Conservation (phyloP, 2,888 invertebrate species). For the Eilema sororculum region DNA sequence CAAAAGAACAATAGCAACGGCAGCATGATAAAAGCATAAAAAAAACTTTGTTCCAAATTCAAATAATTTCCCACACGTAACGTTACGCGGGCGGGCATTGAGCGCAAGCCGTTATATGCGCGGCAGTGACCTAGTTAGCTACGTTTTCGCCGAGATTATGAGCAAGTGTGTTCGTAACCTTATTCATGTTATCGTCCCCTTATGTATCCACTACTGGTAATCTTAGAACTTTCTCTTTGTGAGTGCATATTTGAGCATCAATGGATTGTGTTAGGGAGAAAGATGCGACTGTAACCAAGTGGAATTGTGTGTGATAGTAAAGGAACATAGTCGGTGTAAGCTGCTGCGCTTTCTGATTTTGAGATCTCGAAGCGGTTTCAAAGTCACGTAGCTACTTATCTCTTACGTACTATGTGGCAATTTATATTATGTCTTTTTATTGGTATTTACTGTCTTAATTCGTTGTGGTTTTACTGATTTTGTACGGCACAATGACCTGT, state of each 20-base stretch:
- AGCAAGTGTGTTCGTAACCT: slow-evolving; percentile 75
- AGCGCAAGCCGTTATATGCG: slow-evolving; percentile 84
- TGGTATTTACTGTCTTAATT: slow-evolving; percentile 54
- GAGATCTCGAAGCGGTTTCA: slow-evolving; percentile 70
- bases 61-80: slow-evolving; percentile 87
- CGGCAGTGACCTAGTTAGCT: slow-evolving; percentile 84
- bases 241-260: slow-evolving; percentile 31
- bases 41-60: slow-evolving; percentile 83
- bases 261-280: slow-evolving; percentile 49
- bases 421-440: slow-evolving; percentile 71
- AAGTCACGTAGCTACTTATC: slow-evolving; percentile 80
- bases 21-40: slow-evolving; percentile 77
- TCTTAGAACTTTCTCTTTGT: slow-evolving; percentile 46
- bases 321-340: slow-evolving; percentile 57
- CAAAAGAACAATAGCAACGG: slow-evolving; percentile 78
- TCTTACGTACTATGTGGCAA: slow-evolving; percentile 75
- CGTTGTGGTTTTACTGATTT: slow-evolving; percentile 38
- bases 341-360: slow-evolving; percentile 86
- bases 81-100: slow-evolving; percentile 86
- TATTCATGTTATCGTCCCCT: slow-evolving; percentile 56
- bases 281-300: slow-evolving; percentile 32
- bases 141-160: slow-evolving; percentile 73
- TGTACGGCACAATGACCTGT: slow-evolving; percentile 30
- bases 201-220: slow-evolving; percentile 49
- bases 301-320: slow-evolving; percentile 36